Conservation (phyloP, 2,797 vertebrate genomes). For the Acanthurus lineatus region DNA sequence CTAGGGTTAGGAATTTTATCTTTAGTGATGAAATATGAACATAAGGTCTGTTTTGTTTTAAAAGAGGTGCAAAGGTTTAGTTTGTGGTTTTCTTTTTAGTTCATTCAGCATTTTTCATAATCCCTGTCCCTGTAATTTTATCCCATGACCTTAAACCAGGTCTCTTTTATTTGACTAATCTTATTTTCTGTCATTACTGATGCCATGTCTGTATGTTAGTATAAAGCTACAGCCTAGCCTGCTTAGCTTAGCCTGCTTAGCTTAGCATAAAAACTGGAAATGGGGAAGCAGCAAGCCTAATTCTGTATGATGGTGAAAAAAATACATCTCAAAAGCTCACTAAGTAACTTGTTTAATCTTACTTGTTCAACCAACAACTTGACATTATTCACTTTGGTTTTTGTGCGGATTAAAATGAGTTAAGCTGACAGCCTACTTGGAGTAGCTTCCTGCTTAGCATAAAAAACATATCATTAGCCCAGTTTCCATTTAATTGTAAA, state of each 20-base stretch:
- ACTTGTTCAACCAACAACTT: background rate
- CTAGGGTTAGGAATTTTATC: background rate
- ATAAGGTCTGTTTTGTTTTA: background rate
- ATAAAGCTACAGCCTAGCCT: background rate
- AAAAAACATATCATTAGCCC: too few species aligned
- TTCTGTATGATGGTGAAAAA: background rate
- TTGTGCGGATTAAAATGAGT: background rate
- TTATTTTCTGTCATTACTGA: background rate
- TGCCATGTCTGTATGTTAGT: background rate
- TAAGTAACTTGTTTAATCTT: background rate
- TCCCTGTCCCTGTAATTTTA: background rate
- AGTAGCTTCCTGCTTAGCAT: slow-evolving; percentile 20
- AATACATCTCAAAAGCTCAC: background rate
- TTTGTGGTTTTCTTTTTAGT: background rate
- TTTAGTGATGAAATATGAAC: background rate
- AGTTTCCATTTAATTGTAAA: too few species aligned
- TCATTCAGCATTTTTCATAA: background rate
- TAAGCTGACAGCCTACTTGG: background rate
- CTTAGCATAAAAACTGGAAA: background rate
- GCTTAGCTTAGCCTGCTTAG: background rate
- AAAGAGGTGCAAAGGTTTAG: too few species aligned
- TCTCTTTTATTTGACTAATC: background rate
- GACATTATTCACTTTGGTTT: background rate
- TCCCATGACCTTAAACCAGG: background rate
- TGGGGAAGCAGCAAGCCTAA: background rate